These are phyloP conservation scores for Matsumyia berberina DNA, from an alignment of 2,888 invertebrate genomes.

Conservation along the genomic window DNA sequence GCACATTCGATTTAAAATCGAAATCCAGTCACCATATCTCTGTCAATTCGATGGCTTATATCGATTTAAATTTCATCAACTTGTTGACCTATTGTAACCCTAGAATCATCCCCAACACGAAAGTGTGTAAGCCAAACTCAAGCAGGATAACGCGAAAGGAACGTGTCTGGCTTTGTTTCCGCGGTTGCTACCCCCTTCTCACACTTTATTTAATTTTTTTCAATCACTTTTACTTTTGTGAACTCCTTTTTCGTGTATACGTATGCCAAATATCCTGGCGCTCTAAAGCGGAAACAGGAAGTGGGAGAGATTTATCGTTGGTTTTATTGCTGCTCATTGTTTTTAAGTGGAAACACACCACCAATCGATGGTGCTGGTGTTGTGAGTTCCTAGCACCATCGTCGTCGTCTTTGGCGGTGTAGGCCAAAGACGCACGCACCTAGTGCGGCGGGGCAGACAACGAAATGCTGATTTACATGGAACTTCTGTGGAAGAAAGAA, in stretches of 20 bases:
- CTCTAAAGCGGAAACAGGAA: slow-evolving; percentile 59
- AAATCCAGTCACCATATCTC: no score
- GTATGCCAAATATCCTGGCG: slow-evolving; percentile 40
- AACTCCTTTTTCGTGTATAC: slow-evolving; percentile 57
- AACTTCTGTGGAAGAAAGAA: slow-evolving; percentile 3
- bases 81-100: slow-evolving; percentile 5
- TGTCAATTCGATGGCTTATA: not conserved
- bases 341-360: slow-evolving; percentile 56
- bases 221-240: slow-evolving; percentile 62
- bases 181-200: not conserved
- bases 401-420: not conserved
- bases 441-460: slow-evolving; percentile 20
- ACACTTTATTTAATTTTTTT: slow-evolving; percentile 46
- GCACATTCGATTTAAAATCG: no score
- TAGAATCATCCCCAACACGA: slow-evolving; percentile 8
- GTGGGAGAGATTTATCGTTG: slow-evolving; percentile 65
- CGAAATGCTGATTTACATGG: slow-evolving; percentile 52
- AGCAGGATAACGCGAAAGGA: slow-evolving; percentile 22
- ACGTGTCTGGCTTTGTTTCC: slow-evolving; percentile 25
- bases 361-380: slow-evolving; percentile 30
- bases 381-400: slow-evolving; percentile 17
- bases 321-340: slow-evolving; percentile 72
- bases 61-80: slow-evolving; percentile 5
- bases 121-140: slow-evolving; percentile 29
- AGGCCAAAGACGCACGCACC: slow-evolving; percentile 52